Base-by-base conservation (phyloP, 2,888 invertebrate genomes). In the Vanessa cardui region DNA sequence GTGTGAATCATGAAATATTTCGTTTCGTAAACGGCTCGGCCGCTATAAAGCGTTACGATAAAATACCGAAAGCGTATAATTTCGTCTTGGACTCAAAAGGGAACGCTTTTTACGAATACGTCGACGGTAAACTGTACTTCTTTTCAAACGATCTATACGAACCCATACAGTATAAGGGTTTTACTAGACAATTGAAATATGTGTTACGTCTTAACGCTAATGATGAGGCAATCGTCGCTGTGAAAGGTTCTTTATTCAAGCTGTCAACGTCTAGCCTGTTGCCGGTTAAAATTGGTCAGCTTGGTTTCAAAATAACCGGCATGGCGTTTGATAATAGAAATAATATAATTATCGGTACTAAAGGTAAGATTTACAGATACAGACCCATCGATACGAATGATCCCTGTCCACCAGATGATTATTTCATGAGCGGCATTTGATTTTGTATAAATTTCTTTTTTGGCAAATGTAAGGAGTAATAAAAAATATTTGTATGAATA, bases 361-460 rank as follows among this genome's bases (percentile, higher is more conserved):
- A 90, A 80, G 92, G 91, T 0, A 92, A 92, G 76, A 87, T 92
- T 7, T 92, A 91, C 62, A 86, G 86, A 71, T 92, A 88, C 59
- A 91, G 88, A 69, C 87, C 86, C 0, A 80, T 90, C 0, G 85
- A 89, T 74, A 77, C 79, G 0, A 89, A 83, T 47, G 91, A 92
- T 16, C 88, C 90, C 0, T 92, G 92, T 31, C 90, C 92, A 0
- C 78, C 87, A 0, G 91, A 92, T 49, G 92, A 92, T 64, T 92
- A 92, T 70, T 92, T 90, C 54, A 88, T 91, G 90, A 83, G 88
- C 4, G 87, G 78, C 60, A 90, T 91, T 66, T 90, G 84, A 74
- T 52, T 26, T 21, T 5, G 49, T 2, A 20, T 6, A 20, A 44
- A 16, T 64, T 16, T 16, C 44, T 31, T 16, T 33, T 16, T 33